Base-by-base conservation (phyloP, 92 coral and sea anemone species). In the Phenganax marumi region DNA sequence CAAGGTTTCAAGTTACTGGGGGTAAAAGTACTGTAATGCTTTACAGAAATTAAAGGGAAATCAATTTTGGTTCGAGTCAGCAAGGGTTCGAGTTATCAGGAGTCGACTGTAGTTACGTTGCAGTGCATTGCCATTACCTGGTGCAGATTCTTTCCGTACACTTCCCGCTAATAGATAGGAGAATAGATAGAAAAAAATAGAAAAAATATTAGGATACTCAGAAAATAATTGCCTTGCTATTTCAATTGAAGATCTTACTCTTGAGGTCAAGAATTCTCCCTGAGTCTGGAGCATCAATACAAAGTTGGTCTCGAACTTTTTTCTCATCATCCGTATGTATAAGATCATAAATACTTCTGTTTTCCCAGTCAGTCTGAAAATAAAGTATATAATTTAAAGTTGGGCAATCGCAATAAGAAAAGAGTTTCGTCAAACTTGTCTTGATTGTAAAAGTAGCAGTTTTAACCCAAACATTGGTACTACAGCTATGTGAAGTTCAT, bases 251-350 rank as follows among this genome's bases (percentile, higher is more conserved):
- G 6, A 52, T 64, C 91, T 87, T 88, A 95, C 98, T 92, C 85
- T 95, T 95, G 6, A 95, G 83, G 77, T 95, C 98, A 54, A 95
- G 82, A 18, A 95, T 97, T 75, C 98, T 87, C 22, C 98, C 98
- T 23, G 98, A 93, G 88, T 95, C 98, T 10, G 97, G 93, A 7
- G 98, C 93, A 53, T 95, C 97, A 9, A 92, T 85, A 10, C 91
- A 87, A 24, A 95, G 88, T 76, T 95, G 98, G 23, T 95, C 98
- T 81, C 86, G 82, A 48, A 95, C 91, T 83, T 95, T 95, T 48
- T 95, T 97, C 79, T 89, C 85, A 64, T 95, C 98, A 51, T 95
- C 98, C 17, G 91, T 92, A 69, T 95, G 96, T 74, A 95, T 89
- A 12, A 95, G 86, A 52, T 95, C 97, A 88, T 75, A 95, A 21